Percentiles rank a stretch among this genome's conserved stretches.
phyloP scores from a whole-genome alignment of 2,888 invertebrate genomes.

The Cephus sareptanus region DNA sequence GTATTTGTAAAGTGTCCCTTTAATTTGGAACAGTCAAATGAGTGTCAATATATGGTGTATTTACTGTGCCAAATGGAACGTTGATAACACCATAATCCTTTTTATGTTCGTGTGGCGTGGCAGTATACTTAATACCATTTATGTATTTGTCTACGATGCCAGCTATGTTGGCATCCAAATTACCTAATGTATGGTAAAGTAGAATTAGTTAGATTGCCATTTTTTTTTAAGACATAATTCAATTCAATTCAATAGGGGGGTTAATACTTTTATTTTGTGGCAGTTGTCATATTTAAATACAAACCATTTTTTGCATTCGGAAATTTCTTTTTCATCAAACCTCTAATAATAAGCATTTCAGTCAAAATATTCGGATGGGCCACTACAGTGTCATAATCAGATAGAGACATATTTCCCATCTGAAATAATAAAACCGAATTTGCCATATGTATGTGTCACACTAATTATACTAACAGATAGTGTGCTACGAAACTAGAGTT shows the following conservation, averaged over 20 bases:
- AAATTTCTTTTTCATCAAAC: slow-evolving; percentile 81
- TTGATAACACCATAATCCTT: slow-evolving; percentile 78
- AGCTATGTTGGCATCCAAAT: slow-evolving; percentile 74
- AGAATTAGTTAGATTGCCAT: background rate
- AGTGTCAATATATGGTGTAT: slow-evolving; percentile 33
- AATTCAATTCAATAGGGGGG: too few species aligned
- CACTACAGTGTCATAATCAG: slow-evolving; percentile 79
- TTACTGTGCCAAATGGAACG: slow-evolving; percentile 78
- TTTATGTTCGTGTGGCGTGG: slow-evolving; percentile 75
- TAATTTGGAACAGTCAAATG: background rate
- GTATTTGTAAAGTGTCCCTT: background rate
- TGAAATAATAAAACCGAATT: slow-evolving; percentile 55
- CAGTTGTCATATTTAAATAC: background rate
- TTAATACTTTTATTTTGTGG: too few species aligned
- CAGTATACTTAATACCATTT: slow-evolving; percentile 78
- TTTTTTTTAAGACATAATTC: background rate
- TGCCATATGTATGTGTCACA: slow-evolving; percentile 4
- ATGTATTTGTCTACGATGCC: slow-evolving; percentile 74
- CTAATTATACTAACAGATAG: slow-evolving; percentile 1
- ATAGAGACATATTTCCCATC: slow-evolving; percentile 74
- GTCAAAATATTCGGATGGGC: slow-evolving; percentile 85
- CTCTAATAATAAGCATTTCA: slow-evolving; percentile 80
- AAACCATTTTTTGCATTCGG: slow-evolving; percentile 70
- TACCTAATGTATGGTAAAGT: slow-evolving; percentile 67
- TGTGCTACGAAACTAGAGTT: background rate